Evolutionary conservation across 2,113 vertebrate species (phyloP), one percentile per base, ranked within the genome.

Genomic region (Sterna hirundo): DNA sequence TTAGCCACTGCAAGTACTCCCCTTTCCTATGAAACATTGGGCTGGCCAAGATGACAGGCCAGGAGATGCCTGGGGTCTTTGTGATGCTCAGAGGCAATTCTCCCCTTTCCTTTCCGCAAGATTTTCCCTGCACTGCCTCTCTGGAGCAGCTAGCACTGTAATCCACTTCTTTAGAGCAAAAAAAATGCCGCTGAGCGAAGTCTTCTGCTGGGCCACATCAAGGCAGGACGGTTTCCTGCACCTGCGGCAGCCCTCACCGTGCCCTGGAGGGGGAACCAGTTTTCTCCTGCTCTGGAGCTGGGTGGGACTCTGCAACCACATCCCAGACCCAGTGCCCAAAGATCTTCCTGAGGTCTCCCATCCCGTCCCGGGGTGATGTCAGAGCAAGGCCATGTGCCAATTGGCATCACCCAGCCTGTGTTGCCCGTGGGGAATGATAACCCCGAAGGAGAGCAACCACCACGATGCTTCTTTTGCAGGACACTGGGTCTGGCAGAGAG

Each of bases 321-420:
- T 21, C 47, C 58, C 76, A 77, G 18, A 19, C 18, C 14, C 55
- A 22, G 16, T 36, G 18, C 23, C 26, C 69, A 71, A 23, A 81
- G 23, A 61, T 13, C 13, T 79, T 81, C 10, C 30, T 4, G 15
- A 78, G 57, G 22, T 32, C 14, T 79, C 40, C 52, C 34, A 46
- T 19, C 32, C 36, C n/a, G 30, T 57, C 42, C 36, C 3, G 11
- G 52, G 36, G 18, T 86, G 68, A 83, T 27, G 21, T 34, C 11
- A 70, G 6, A 2, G 1, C 65, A 64, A 55, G 26, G 29, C 20
- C 26, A 25, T 2, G 2, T 3, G 2, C 22, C 4, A 3, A 40
- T 5, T 6, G 4, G 29, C 51, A 86, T 64, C 46, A 74, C 23
- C 12, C 38, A 72, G 26, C 10, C 30, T 11, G 13, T 52, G 15